A percentile compares a stretch with the other conserved stretches of the same genome.
These are phyloP conservation scores for Pluvialis apricaria DNA, from an alignment of 2,113 vertebrate genomes.

Conservation along the genomic window DNA sequence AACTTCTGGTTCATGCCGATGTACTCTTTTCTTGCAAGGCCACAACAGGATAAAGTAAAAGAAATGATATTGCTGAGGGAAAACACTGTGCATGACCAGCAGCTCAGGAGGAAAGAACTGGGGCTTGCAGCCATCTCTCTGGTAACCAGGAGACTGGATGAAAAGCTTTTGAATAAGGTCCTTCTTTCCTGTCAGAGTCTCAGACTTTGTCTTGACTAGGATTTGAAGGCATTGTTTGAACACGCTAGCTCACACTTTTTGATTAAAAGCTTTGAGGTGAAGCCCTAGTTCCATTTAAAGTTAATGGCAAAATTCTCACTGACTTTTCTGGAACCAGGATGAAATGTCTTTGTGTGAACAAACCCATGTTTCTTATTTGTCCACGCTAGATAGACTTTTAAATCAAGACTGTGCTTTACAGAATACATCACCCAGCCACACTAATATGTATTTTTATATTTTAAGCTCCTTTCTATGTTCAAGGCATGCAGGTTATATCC, in stretches of 20 bases:
- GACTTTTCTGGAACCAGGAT: conserved; percentile 2
- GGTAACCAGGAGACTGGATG: background rate
- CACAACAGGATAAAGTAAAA: background rate
- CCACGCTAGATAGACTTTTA: background rate
- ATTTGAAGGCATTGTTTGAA: conserved; percentile 24
- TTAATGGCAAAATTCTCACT: conserved; percentile 48
- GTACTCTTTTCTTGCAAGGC: background rate
- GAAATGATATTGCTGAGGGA: background rate
- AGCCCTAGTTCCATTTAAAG: conserved; percentile 12
- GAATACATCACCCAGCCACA: background rate
- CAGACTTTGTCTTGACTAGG: background rate
- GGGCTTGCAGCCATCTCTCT: background rate
- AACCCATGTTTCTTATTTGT: conserved; percentile 1
- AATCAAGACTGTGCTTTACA: background rate
- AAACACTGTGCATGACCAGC: background rate
- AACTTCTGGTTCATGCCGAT: background rate
- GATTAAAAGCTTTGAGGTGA: conserved; percentile 47
- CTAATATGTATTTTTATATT: background rate
- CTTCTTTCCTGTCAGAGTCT: background rate
- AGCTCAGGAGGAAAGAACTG: background rate
- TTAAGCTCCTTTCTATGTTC: background rate
- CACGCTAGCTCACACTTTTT: conserved; percentile 50
- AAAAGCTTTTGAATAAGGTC: background rate
- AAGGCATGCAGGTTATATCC: background rate
- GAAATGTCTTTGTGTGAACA: conserved; percentile 12